These are phyloP conservation scores for Clusia tigrina DNA, from an alignment of 2,888 invertebrate genomes.

Conservation along the genomic window DNA sequence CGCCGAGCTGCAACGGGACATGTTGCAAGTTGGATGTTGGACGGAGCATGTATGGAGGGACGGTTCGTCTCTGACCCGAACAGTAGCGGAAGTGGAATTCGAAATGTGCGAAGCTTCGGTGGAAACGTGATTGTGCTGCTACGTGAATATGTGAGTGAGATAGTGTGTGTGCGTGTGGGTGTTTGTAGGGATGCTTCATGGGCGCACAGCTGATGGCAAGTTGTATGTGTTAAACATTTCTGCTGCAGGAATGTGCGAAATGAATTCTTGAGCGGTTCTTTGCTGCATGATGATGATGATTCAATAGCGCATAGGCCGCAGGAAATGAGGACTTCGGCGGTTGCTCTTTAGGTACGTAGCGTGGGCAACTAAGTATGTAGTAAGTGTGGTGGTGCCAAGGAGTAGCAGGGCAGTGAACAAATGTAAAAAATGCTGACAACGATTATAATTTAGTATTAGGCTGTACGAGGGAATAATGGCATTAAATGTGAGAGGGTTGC, in stretches of 20 bases:
- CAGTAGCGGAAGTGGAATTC: slow-evolving; percentile 15
- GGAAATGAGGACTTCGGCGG: neutral
- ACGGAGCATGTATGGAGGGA: slow-evolving; percentile 30
- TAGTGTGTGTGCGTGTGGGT: neutral
- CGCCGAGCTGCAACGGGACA: slow-evolving; percentile 15
- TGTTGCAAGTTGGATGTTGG: slow-evolving; percentile 20
- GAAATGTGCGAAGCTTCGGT: neutral
- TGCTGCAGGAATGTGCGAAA: slow-evolving; percentile 7
- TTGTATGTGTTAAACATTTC: neutral
- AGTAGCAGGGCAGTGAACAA: too few species aligned
- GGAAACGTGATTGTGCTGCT: neutral
- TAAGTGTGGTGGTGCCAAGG: neutral
- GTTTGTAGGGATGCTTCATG: neutral
- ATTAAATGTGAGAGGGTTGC: neutral
- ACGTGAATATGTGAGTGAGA: neutral
- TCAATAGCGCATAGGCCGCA: too few species aligned
- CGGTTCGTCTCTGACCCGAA: slow-evolving; percentile 46
- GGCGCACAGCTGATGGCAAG: neutral
- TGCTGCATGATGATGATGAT: neutral
- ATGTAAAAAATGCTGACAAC: slow-evolving; percentile 21
- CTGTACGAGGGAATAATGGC: neutral
- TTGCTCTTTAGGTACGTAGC: too few species aligned
- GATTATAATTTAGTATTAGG: slow-evolving; percentile 9
- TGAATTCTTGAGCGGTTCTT: neutral
- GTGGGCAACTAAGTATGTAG: neutral